These are phyloP conservation scores for Drosophila nigritarsus DNA, from an alignment of 2,888 invertebrate species.

Conservation along the genomic window DNA sequence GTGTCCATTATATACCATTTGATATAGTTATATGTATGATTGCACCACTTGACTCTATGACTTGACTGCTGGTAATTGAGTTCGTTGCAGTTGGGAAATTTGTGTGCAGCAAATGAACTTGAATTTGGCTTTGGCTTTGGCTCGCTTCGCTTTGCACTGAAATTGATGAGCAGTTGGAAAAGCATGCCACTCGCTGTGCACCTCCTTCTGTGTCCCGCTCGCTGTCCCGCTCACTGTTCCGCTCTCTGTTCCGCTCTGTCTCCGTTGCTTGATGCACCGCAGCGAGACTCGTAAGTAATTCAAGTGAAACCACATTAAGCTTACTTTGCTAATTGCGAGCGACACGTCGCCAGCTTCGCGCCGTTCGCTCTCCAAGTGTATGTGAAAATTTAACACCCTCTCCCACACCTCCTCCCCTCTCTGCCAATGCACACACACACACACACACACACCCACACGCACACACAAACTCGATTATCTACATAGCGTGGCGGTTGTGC, in stretches of 20 bases:
- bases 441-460: conserved; percentile 3
- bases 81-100: conserved; percentile 56
- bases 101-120: conserved; percentile 69
- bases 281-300: conserved; percentile 79
- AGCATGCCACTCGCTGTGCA: conserved; percentile 20
- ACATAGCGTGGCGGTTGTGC: conserved; percentile 60
- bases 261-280: conserved; percentile 32
- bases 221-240: neutral
- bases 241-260: neutral
- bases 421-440: neutral
- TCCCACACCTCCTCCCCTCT: neutral
- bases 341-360: conserved; percentile 71
- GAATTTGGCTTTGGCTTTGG: conserved; percentile 51
- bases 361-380: conserved; percentile 32
- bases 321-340: conserved; percentile 83
- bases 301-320: conserved; percentile 82
- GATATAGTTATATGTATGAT: neutral
- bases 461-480: conserved; percentile 56
- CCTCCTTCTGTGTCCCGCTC: neutral
- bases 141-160: conserved; percentile 11
- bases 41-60: neutral
- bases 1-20: neutral
- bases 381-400: conserved; percentile 37
- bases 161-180: conserved; percentile 1
- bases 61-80: conserved; percentile 32